Percentiles rank a stretch among this genome's conserved stretches.
These are phyloP conservation scores for Neodiprion fabricii DNA, from an alignment of 1,140 invertebrate genomes.

Conservation along the genomic window DNA sequence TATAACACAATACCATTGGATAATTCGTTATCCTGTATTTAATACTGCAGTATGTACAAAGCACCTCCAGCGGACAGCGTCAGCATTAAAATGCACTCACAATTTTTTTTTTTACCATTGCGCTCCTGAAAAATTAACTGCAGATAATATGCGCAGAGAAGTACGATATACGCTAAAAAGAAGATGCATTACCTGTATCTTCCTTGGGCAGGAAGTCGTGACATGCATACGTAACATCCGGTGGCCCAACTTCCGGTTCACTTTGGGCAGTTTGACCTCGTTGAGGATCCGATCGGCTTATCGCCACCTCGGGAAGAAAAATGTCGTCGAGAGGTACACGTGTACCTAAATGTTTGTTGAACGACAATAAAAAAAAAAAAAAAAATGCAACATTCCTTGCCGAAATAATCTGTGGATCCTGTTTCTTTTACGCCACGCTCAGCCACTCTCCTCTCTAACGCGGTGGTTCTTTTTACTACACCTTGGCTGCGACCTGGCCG, in stretches of 20 bases:
- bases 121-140: too few relatives aligned
- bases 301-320: background rate
- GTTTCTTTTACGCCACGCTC: too few relatives aligned
- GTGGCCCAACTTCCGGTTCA: background rate
- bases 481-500: background rate
- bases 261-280: background rate
- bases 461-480: background rate
- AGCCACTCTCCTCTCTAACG: background rate
- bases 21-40: too few relatives aligned
- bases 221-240: constrained; percentile 3
- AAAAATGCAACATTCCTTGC: background rate
- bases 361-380: background rate
- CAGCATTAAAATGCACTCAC: too few relatives aligned
- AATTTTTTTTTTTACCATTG: too few relatives aligned
- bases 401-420: too few relatives aligned
- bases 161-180: too few relatives aligned
- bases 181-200: too few relatives aligned
- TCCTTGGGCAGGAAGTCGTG: background rate
- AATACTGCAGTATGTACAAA: too few relatives aligned
- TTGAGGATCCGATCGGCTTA: background rate
- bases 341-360: background rate
- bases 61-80: too few relatives aligned
- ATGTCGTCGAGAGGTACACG: background rate
- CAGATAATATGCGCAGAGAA: too few relatives aligned
- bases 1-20: too few relatives aligned